These are phyloP conservation scores for Sebastolobus alascanus DNA, from an alignment of 2,797 vertebrate genomes.

Conservation along the genomic window DNA sequence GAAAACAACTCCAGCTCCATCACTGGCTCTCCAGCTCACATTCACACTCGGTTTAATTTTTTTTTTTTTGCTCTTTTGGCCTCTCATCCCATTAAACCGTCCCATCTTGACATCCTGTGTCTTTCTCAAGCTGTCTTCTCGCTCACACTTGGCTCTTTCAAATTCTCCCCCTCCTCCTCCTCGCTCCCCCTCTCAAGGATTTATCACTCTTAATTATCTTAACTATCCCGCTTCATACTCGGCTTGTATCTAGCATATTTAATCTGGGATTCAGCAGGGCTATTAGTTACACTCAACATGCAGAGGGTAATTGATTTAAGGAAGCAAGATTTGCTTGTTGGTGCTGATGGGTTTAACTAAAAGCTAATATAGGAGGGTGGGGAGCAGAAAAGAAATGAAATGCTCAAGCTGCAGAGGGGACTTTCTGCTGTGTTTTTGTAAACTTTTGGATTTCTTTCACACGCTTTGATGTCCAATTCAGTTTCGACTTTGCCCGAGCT, in stretches of 20 bases:
- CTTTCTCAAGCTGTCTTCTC: conserved; percentile 46
- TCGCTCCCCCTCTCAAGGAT: conserved; percentile 54
- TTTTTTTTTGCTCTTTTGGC: conserved; percentile 32
- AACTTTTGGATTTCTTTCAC: conserved; percentile 52
- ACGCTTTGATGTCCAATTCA: conserved; percentile 56
- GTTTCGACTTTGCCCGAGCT: conserved; percentile 52
- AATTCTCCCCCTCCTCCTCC: neutral
- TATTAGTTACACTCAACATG: conserved; percentile 83
- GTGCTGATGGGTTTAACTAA: conserved; percentile 65
- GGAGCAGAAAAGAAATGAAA: conserved; percentile 32
- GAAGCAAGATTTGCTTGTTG: conserved; percentile 73
- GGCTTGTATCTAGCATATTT: conserved; percentile 81
- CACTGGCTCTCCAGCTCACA: conserved; percentile 52
- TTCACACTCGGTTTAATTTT: conserved; percentile 28
- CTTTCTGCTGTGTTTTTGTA: conserved; percentile 37
- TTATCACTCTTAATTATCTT: conserved; percentile 84
- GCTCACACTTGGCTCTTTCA: conserved; percentile 32
- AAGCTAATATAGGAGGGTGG: conserved; percentile 52
- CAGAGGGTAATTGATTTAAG: conserved; percentile 80
- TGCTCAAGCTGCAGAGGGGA: conserved; percentile 2
- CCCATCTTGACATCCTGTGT: conserved; percentile 43
- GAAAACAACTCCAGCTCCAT: conserved; percentile 76
- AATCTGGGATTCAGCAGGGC: conserved; percentile 79
- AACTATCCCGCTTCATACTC: conserved; percentile 74
- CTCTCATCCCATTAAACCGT: conserved; percentile 45